phyloP scores from a whole-genome alignment of 2,113 vertebrate species.

The Pterocles burchelli region DNA sequence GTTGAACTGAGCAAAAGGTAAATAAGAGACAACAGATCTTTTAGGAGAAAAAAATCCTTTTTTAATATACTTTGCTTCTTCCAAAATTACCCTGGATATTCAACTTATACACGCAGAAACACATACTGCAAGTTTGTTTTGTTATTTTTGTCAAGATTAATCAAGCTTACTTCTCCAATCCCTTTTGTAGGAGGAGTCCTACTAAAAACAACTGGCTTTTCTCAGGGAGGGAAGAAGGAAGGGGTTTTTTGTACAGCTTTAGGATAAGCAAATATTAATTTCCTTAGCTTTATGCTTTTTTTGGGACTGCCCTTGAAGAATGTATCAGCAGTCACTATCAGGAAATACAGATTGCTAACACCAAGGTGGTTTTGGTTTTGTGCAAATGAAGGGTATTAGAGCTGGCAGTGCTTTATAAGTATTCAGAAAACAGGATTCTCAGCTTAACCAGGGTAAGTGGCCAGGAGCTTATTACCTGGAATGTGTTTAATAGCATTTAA shows the following conservation, averaged over 20 bases:
- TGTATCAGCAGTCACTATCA: not conserved
- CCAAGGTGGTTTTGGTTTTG: not conserved
- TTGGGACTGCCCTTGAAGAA: not conserved
- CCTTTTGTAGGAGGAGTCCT: not conserved
- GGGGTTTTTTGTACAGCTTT: not conserved
- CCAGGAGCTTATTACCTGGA: slow-evolving; percentile 1
- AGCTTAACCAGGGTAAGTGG: not conserved
- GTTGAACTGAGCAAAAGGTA: not conserved
- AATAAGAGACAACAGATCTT: not conserved
- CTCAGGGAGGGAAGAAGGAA: rapidly evolving
- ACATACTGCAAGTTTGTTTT: not conserved
- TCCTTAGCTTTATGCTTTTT: not conserved
- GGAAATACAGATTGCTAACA: not conserved
- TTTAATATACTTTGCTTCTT: not conserved
- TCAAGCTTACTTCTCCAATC: not conserved
- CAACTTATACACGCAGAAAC: not conserved
- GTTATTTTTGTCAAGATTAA: not conserved
- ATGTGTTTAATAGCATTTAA: slow-evolving; percentile 5
- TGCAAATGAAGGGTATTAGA: not conserved
- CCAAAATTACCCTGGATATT: not conserved
- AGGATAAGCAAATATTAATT: not conserved
- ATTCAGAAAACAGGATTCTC: not conserved
- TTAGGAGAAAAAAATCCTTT: not conserved
- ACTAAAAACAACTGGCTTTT: not conserved
- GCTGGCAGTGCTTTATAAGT: not conserved